phyloP scores from a whole-genome alignment of 2,113 vertebrate genomes.

The Cryptomyrus ogoouensis region DNA sequence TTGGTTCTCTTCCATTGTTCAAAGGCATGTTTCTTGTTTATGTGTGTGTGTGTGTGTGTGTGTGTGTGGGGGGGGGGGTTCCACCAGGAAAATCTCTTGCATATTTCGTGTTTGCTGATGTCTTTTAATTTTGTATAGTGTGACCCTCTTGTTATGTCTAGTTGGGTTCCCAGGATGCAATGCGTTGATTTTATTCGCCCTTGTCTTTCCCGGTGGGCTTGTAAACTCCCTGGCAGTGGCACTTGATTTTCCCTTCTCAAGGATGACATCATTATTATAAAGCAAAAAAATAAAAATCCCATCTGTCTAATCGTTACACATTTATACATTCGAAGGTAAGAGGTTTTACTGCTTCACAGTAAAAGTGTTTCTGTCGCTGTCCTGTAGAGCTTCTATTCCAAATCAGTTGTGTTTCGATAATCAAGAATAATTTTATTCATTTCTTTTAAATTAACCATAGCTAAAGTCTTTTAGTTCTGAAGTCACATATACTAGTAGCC shows the following conservation, averaged over 20 bases:
- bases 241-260: background rate
- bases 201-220: background rate
- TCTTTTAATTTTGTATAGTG: background rate
- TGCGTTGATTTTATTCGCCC: background rate
- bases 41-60: background rate
- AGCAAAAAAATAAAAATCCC: background rate
- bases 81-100: background rate
- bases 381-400: background rate
- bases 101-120: background rate
- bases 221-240: background rate
- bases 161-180: constrained; percentile 1
- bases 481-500: background rate
- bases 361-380: background rate
- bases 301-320: background rate
- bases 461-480: background rate
- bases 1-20: background rate
- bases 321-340: background rate
- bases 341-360: background rate
- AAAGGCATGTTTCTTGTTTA: background rate
- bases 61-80: background rate
- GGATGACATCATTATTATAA: constrained; percentile 12
- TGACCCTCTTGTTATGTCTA: constrained; percentile 13
- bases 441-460: background rate
- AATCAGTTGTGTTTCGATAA: background rate
- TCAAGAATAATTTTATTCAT: background rate